phyloP scores from a whole-genome alignment of 2,888 invertebrate genomes.

The Pristionchus japonicus region DNA sequence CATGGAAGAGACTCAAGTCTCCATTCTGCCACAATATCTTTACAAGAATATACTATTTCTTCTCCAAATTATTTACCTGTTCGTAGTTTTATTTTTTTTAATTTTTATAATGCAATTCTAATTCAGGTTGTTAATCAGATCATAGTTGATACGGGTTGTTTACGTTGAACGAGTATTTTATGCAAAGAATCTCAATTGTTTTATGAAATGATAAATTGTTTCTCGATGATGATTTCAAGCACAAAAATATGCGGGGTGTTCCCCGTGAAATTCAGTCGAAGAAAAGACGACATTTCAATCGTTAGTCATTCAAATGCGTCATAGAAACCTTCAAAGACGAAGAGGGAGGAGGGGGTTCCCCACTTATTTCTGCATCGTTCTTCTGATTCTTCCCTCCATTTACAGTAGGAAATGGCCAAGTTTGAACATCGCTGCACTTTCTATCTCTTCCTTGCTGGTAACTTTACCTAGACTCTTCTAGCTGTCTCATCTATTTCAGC shows the following conservation, averaged over 20 bases:
- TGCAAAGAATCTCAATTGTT: background rate
- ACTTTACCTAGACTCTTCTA: background rate
- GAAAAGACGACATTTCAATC: background rate
- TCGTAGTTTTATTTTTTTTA: background rate
- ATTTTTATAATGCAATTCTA: background rate
- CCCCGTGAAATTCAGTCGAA: slow-evolving; percentile 2
- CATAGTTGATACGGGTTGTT: background rate
- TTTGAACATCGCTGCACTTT: slow-evolving; percentile 6
- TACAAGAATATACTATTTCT: background rate
- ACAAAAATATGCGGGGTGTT: background rate
- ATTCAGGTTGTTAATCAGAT: background rate
- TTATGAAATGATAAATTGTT: background rate
- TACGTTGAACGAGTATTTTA: background rate
- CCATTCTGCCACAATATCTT: slow-evolving; percentile 4
- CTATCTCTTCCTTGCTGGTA: slow-evolving; percentile 18
- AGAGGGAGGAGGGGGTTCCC: background rate
- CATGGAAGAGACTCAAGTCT: background rate
- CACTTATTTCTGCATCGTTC: background rate
- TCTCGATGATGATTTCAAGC: background rate
- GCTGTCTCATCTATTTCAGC: background rate
- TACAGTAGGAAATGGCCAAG: background rate
- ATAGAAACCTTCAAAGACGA: background rate
- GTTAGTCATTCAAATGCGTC: background rate
- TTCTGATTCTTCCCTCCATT: background rate
- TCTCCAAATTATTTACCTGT: background rate